Percentiles rank a stretch among this genome's conserved stretches.
These are phyloP conservation scores for Cerastoderma edule DNA, from an alignment of 2,888 invertebrate species.

Conservation along the genomic window DNA sequence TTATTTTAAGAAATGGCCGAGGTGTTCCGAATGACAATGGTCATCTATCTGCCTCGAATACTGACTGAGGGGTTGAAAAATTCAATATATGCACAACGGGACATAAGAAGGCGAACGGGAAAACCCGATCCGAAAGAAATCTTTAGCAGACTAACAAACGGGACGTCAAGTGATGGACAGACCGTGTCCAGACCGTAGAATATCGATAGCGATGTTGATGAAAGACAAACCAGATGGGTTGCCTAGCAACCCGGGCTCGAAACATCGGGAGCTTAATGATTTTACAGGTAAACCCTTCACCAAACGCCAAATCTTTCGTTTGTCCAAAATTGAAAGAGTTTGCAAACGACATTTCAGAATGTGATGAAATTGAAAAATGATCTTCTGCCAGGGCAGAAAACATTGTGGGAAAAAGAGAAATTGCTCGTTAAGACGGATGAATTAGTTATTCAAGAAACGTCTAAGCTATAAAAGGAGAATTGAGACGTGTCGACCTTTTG, in stretches of 20 bases:
- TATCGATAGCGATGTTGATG: slow-evolving; percentile 16
- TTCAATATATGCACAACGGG: too few relatives aligned
- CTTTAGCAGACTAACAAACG: slow-evolving; percentile 9
- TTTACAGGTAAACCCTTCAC: too few relatives aligned
- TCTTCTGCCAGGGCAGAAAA: slow-evolving; percentile 1
- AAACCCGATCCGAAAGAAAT: slow-evolving; percentile 15
- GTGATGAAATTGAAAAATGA: too few relatives aligned
- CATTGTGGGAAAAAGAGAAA: not conserved
- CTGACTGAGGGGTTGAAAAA: too few relatives aligned
- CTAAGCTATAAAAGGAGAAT: slow-evolving; percentile 1
- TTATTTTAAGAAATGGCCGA: too few relatives aligned
- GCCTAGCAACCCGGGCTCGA: slow-evolving; percentile 10
- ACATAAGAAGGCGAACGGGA: not conserved
- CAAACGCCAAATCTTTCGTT: too few relatives aligned
- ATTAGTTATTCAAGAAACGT: slow-evolving; percentile 8
- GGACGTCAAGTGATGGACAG: slow-evolving; percentile 17
- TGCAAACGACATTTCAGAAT: too few relatives aligned
- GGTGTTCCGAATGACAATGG: too few relatives aligned
- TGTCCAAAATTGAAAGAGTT: too few relatives aligned
- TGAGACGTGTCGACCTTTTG: too few relatives aligned
- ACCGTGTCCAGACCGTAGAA: slow-evolving; percentile 1
- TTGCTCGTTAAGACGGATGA: not conserved
- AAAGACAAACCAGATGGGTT: slow-evolving; percentile 17
- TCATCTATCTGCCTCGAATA: too few relatives aligned
- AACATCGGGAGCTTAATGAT: slow-evolving; percentile 7